Base-by-base conservation (phyloP, 2,797 vertebrate species). In the Psittacula echo region DNA sequence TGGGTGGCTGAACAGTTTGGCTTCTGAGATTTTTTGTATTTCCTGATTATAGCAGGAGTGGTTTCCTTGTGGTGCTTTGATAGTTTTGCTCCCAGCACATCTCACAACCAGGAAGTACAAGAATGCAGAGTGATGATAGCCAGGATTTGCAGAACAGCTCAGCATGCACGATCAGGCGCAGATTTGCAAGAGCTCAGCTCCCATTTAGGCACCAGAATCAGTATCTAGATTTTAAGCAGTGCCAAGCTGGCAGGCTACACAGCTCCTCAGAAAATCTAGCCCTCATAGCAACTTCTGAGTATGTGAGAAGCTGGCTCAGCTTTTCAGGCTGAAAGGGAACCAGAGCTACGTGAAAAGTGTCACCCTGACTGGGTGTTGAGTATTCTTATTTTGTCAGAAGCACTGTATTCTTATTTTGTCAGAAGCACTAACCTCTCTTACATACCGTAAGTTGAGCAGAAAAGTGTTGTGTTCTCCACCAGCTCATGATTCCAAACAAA, bases 1-100 rank as follows among this genome's bases (percentile, higher is more conserved):
- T 12, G 90, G 48, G 44, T 77, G 65, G 29, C 77, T 91, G 87
- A 93, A 91, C 42, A 54, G 64, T 85, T 94, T 87, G 84, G 90
- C 89, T 96, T 81, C 88, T 92, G 90, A 89, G 90, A 96, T 74
- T 80, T 95, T 94, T 71, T 81, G n/a, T 87, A 88, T 86, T 97
- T 97, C 90, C 95, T 96, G 96, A 94, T 94, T 92, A 82, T 56
- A 76, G 91, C 88, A 94, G 94, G 95, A 94, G 93, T 93, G 95
- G 94, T 90, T 96, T 96, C 95, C 94, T 96, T 77, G 86, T 92
- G 90, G 95, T 89, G 91, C 94, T 97, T 94, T 95, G 95, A 93
- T 94, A 96, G 80, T 96, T 96, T 95, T 94, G 93, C 96, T 96
- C 88, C 90, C 95, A 95, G 94, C 94, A 87, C 94, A 94, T 90